Percentiles rank a stretch among this genome's conserved stretches.
Evolutionary conservation across 2,888 invertebrate species (phyloP).

Genomic region (Drosophila meridionalis): DNA sequence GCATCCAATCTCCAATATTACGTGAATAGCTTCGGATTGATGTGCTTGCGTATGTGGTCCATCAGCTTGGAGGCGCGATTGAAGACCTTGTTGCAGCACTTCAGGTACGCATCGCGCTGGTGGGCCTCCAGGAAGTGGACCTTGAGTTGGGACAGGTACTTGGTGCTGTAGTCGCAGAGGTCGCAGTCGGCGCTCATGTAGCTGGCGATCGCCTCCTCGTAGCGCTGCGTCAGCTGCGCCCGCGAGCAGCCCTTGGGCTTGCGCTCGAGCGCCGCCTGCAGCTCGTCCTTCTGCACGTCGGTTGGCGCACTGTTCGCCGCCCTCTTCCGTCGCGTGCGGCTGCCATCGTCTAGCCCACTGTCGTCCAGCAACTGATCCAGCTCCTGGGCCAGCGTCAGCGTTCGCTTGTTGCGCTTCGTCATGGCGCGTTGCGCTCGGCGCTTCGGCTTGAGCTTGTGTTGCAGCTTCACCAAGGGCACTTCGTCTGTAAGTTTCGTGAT

Average conservation of each 20-base stretch:
- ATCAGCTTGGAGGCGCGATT: conserved; percentile 71
- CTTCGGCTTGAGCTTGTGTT: conserved; percentile 60
- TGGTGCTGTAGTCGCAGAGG: conserved; percentile 71
- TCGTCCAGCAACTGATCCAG: conserved; percentile 54
- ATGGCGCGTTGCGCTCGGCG: conserved; percentile 29
- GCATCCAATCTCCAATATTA: conserved; percentile 12
- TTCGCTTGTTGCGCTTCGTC: conserved; percentile 15
- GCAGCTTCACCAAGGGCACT: conserved; percentile 60
- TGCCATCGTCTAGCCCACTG: neutral
- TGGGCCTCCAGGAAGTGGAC: conserved; percentile 74
- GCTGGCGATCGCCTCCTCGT: conserved; percentile 72
- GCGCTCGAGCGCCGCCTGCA: conserved; percentile 60
- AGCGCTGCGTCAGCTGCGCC: conserved; percentile 64
- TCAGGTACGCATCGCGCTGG: conserved; percentile 75
- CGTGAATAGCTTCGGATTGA: conserved; percentile 80
- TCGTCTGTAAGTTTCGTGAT: conserved; percentile 51
- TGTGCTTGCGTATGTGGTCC: conserved; percentile 80
- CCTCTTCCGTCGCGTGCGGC: conserved; percentile 41
- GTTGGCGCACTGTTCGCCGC: conserved; percentile 9
- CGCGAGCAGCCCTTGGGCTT: conserved; percentile 75
- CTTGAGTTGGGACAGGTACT: conserved; percentile 73
- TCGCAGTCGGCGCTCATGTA: conserved; percentile 79
- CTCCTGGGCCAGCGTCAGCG: conserved; percentile 52
- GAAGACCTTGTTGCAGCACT: conserved; percentile 77
- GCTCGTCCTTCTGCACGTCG: conserved; percentile 46